A percentile compares a stretch with the other conserved stretches of the same genome.
These are phyloP conservation scores for Orbicella faveolata DNA, from an alignment of 64 coral and sea anemone genomes.

Conservation along the genomic window DNA sequence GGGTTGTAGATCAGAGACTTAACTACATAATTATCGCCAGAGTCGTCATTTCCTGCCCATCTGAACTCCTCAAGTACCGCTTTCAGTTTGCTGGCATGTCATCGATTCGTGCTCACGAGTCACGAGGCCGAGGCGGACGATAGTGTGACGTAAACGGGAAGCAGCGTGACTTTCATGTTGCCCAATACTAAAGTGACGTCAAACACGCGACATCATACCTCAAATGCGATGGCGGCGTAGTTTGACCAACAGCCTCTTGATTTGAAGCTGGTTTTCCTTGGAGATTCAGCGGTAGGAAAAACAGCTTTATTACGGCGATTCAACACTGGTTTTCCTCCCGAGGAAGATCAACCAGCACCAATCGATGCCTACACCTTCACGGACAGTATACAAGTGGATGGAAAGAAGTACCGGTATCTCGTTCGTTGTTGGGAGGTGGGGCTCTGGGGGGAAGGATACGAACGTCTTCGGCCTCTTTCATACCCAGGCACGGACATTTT, in stretches of 20 bases:
- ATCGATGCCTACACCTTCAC: neutral
- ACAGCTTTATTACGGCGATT: neutral
- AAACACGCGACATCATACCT: too few relatives aligned
- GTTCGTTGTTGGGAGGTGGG: slow-evolving; percentile 5
- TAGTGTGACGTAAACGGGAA: too few relatives aligned
- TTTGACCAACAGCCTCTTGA: neutral
- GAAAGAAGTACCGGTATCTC: neutral
- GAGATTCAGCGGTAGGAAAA: slow-evolving; percentile 26
- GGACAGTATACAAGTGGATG: neutral
- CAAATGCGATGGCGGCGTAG: too few relatives aligned
- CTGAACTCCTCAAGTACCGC: too few relatives aligned
- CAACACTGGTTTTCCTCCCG: neutral
- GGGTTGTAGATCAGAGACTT: too few relatives aligned
- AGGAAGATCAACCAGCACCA: neutral
- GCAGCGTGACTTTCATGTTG: too few relatives aligned
- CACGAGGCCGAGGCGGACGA: too few relatives aligned
- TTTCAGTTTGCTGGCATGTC: too few relatives aligned
- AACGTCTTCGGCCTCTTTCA: neutral
- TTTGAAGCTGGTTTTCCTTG: slow-evolving; percentile 13
- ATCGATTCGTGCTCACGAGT: too few relatives aligned
- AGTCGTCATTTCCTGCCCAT: too few relatives aligned
- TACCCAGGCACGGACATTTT: slow-evolving; percentile 3
- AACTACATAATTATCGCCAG: too few relatives aligned
- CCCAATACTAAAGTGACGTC: too few relatives aligned
- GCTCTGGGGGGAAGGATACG: neutral